A percentile compares a stretch with the other conserved stretches of the same genome.
Evolutionary conservation across 2,113 vertebrate genomes (phyloP).

Genomic region (Polypterus bichir): DNA sequence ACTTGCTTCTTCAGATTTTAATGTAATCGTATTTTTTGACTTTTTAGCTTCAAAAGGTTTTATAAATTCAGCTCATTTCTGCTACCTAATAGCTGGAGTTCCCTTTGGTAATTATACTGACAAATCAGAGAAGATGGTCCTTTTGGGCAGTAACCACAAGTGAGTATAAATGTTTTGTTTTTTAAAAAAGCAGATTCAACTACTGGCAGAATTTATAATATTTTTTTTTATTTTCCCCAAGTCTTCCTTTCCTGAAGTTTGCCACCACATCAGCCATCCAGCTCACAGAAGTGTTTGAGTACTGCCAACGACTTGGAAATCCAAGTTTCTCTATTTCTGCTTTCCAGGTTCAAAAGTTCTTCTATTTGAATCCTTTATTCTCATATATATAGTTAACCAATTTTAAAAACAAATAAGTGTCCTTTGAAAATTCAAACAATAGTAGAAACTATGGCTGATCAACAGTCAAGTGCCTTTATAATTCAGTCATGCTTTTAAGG

Average conservation of each 20-base stretch:
- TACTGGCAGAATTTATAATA: not conserved
- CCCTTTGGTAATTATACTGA: slow-evolving; percentile 59
- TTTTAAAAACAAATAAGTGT: too few species aligned
- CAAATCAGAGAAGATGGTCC: slow-evolving; percentile 55
- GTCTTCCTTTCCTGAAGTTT: slow-evolving; percentile 58
- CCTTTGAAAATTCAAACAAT: too few species aligned
- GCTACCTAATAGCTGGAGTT: slow-evolving; percentile 63
- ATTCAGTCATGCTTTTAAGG: too few species aligned
- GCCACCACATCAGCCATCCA: slow-evolving; percentile 62
- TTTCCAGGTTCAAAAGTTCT: slow-evolving; percentile 60
- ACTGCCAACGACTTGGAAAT: slow-evolving; percentile 57
- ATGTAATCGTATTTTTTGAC: slow-evolving; percentile 7
- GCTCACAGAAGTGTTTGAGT: slow-evolving; percentile 74
- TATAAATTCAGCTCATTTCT: slow-evolving; percentile 72
- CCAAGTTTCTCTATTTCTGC: slow-evolving; percentile 50
- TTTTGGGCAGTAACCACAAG: slow-evolving; percentile 74
- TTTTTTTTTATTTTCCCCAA: slow-evolving; percentile 27
- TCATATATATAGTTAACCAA: too few species aligned
- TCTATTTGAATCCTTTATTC: too few species aligned
- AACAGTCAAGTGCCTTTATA: too few species aligned
- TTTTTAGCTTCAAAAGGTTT: slow-evolving; percentile 64
- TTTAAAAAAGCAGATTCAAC: not conserved
- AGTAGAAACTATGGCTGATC: too few species aligned
- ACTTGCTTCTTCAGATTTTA: not conserved
- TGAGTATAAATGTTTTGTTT: slow-evolving; percentile 25